Base-by-base conservation (phyloP, 2,113 vertebrate species). In the Sorex fumeus region DNA sequence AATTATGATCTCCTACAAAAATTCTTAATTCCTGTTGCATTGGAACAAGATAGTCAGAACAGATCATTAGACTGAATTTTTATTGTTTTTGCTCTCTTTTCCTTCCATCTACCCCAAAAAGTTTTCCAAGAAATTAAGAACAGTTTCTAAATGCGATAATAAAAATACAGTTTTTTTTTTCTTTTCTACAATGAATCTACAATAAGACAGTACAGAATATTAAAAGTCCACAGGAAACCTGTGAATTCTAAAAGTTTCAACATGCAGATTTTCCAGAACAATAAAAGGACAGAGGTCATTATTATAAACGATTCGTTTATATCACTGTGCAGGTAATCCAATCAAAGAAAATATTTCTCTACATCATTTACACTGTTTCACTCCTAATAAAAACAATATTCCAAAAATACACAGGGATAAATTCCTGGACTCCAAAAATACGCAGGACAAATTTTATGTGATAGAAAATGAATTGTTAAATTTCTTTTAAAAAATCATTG, bases 391-490 rank as follows among this genome's bases (percentile, higher is more conserved):
- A 91, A 89, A 67, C 47, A 87, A 84, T 91, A 50, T 8, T 78
- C 57, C 71, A 76, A 34, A 60, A 84, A 18, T 27, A 74, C 16
- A 57, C 12, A 78, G 40, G 50, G 53, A 93, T 36, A 93, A 83
- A 95, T 95, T 95, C 40, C 40, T 40, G 40, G 40, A 40, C 40
- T 40, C 43, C 71, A 76, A 34, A 66, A 84, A 18, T 27, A 74
- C 16, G 47, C 12, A 78, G 50, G 53, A 93, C 43, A 93, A 83
- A 95, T 95, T 95, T 77, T 36, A 78, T 75, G 43, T 91, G 72
- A 32, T 88, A 91, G 0, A 43, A 96, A 97, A 97, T 96, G 92
- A 95, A 90, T 95, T 96, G 86, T 75, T 62, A 25, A 81, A 36
- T 47, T 32, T 93, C 88, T 32, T 67, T 89, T 30, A 95, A 94